phyloP scores from a whole-genome alignment of 2,888 invertebrate genomes.

The Acutogordius australiensis region DNA sequence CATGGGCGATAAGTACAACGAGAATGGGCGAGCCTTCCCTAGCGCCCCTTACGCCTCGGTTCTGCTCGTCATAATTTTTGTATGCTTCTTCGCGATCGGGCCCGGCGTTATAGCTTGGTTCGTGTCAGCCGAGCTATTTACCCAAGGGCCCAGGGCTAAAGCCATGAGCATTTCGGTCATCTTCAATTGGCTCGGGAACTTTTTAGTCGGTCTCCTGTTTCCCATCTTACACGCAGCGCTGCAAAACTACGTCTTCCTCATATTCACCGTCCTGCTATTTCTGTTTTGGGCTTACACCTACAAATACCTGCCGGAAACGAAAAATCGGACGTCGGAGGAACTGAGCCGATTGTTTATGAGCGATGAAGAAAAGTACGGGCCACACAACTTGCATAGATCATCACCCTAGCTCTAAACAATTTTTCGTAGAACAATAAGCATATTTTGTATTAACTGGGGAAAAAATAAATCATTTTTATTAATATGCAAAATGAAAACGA shows the following conservation, averaged over 20 bases:
- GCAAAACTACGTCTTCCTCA: background rate
- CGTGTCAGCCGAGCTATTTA: background rate
- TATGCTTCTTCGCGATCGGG: background rate
- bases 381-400: too few species aligned
- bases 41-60: background rate
- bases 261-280: background rate
- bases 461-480: too few species aligned
- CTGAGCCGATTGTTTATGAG: too few species aligned
- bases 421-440: too few species aligned
- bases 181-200: background rate
- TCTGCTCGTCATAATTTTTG: background rate
- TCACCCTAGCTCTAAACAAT: too few species aligned
- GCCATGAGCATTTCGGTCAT: background rate
- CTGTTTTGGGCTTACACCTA: background rate
- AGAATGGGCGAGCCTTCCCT: background rate
- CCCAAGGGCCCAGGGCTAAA: background rate
- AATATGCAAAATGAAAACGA: too few species aligned
- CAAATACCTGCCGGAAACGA: background rate
- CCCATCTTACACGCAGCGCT: background rate
- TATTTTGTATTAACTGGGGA: too few species aligned
- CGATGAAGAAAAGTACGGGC: too few species aligned
- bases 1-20: background rate
- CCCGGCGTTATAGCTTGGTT: background rate
- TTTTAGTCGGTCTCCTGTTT: background rate
- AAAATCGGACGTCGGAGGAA: too few species aligned